Conservation (phyloP, 2,888 invertebrate genomes). For the Chloroclysta siterata region DNA sequence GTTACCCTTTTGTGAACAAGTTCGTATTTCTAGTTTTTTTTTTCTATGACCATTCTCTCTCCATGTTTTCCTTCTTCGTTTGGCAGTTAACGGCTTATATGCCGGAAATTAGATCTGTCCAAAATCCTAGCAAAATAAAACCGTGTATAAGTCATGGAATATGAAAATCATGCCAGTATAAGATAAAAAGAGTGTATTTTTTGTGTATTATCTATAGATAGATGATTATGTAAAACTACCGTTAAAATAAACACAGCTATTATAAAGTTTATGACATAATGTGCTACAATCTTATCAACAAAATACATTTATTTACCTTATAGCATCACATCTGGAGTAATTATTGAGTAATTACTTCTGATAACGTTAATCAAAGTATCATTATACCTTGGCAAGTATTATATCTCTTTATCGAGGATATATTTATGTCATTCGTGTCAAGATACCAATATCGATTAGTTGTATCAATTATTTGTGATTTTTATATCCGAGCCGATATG, state of each 20-base stretch:
- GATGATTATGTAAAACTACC: neutral
- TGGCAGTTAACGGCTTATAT: neutral
- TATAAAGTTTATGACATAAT: slow-evolving; percentile 9
- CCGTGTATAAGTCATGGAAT: too few relatives aligned
- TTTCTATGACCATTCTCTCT: neutral
- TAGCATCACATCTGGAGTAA: slow-evolving; percentile 20
- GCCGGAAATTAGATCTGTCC: too few relatives aligned
- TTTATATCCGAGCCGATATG: slow-evolving; percentile 3
- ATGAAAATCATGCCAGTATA: too few relatives aligned
- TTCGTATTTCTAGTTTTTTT: neutral
- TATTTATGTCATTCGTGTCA: slow-evolving; percentile 29
- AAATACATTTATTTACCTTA: slow-evolving; percentile 4
- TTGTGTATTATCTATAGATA: neutral
- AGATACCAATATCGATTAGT: slow-evolving; percentile 32
- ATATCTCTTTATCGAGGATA: slow-evolving; percentile 23
- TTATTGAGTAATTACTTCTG: slow-evolving; percentile 17
- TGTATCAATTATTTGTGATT: slow-evolving; percentile 17
- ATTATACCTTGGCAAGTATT: slow-evolving; percentile 17
- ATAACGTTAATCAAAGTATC: slow-evolving; percentile 20
- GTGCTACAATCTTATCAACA: slow-evolving; percentile 15
- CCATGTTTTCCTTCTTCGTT: neutral
- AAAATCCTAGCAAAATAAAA: too few relatives aligned
- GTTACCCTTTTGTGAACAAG: neutral
- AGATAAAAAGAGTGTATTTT: neutral
- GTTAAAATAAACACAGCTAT: slow-evolving; percentile 8